Evolutionary conservation across 1,140 invertebrate species (phyloP).

Genomic region (Meloidogyne hapla): DNA sequence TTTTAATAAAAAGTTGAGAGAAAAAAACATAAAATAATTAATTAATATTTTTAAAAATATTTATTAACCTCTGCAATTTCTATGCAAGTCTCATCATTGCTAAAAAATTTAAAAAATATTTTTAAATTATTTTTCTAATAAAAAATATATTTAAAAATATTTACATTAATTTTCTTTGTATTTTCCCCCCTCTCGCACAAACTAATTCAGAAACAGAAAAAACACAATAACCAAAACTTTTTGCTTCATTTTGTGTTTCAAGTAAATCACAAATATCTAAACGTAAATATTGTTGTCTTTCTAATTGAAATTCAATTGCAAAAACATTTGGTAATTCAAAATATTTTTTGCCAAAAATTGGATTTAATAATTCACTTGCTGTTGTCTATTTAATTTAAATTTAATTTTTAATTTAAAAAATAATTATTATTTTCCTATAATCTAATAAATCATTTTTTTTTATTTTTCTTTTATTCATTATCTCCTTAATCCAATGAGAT

Average conservation of each 20-base stretch:
- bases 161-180: conserved; percentile 47
- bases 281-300: conserved; percentile 27
- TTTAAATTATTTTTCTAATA: conserved; percentile 18
- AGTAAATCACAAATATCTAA: neutral
- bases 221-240: conserved; percentile 51
- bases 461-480: too few relatives aligned
- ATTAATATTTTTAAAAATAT: too few relatives aligned
- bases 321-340: conserved; percentile 47
- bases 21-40: too few relatives aligned
- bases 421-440: neutral
- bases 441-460: too few relatives aligned
- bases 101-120: conserved; percentile 28
- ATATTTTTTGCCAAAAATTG: conserved; percentile 8
- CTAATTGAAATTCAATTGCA: conserved; percentile 57
- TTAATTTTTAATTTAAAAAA: conserved; percentile 1
- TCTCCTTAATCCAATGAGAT: too few relatives aligned
- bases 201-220: conserved; percentile 54
- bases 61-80: conserved; percentile 42
- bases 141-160: neutral
- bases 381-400: conserved; percentile 41
- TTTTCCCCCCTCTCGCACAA: conserved; percentile 16
- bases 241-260: conserved; percentile 22
- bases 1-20: neutral
- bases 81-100: conserved; percentile 52
- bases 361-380: conserved; percentile 39